Evolutionary conservation across 2,888 invertebrate species (phyloP).

Genomic region (Aethes cnicana): DNA sequence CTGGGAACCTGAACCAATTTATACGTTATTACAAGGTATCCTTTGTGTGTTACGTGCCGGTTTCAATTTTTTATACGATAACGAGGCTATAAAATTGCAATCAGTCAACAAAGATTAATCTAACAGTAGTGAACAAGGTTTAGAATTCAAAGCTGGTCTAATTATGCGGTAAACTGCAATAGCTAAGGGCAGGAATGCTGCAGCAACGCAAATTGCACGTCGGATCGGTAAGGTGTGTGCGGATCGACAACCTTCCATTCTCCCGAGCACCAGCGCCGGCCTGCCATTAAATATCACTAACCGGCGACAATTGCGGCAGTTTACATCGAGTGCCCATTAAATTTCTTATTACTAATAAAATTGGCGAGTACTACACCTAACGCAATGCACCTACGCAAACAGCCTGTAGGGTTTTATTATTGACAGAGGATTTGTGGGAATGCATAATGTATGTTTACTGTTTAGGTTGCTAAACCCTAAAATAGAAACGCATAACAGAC

Average conservation of each 20-base stretch:
- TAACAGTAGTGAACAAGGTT: conserved; percentile 30
- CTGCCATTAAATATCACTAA: conserved; percentile 62
- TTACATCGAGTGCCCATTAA: conserved; percentile 2
- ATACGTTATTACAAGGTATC: conserved; percentile 1
- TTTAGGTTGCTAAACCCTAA: too few relatives aligned
- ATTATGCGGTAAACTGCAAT: conserved; percentile 53
- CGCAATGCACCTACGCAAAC: not conserved
- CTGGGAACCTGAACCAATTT: conserved; percentile 10
- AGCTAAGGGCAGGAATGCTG: conserved; percentile 64
- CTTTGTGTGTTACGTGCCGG: conserved; percentile 3
- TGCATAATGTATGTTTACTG: too few relatives aligned
- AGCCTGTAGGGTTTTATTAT: conserved; percentile 12
- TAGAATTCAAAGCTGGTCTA: conserved; percentile 43
- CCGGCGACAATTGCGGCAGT: conserved; percentile 6
- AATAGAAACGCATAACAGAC: too few relatives aligned
- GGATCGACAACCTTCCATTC: conserved; percentile 76
- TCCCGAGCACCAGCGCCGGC: conserved; percentile 69
- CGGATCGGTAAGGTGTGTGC: conserved; percentile 57
- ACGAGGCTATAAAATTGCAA: conserved; percentile 10
- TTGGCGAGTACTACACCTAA: not conserved
- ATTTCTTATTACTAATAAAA: conserved; percentile 1
- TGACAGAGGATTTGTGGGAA: too few relatives aligned
- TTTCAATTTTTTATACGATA: conserved; percentile 1
- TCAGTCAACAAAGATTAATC: conserved; percentile 23
- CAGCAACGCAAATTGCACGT: conserved; percentile 60